Conservation (phyloP, 2,113 vertebrate genomes). For the Pithys albifrons region DNA sequence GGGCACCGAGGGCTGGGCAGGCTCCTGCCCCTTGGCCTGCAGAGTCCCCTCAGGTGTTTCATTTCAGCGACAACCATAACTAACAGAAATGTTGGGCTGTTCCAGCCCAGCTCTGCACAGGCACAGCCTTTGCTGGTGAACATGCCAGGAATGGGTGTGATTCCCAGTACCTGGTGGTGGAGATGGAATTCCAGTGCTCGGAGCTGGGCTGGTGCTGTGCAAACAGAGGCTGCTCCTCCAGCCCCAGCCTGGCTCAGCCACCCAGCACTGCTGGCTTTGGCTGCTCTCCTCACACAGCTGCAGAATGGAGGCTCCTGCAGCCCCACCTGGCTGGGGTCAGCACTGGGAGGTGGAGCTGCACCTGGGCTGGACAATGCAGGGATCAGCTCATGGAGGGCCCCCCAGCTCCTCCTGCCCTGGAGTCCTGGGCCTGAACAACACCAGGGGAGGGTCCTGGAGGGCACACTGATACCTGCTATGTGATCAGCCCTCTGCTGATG, state of each 20-base stretch:
- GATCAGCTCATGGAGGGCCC: no score
- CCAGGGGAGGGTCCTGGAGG: rapidly evolving
- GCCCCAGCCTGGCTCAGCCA: background rate
- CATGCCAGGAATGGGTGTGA: no score
- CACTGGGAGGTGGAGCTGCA: background rate
- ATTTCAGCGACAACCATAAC: background rate
- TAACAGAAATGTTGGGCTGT: background rate
- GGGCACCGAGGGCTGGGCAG: background rate
- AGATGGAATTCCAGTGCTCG: background rate
- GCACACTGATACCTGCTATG: background rate
- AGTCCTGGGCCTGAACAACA: background rate
- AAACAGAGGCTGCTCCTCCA: background rate
- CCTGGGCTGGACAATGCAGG: no score
- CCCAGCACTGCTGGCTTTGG: rapidly evolving
- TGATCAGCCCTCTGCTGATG: background rate
- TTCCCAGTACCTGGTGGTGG: background rate
- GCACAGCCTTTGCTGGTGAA: background rate
- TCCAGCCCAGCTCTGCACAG: background rate
- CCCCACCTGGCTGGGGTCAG: no score
- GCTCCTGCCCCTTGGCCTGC: background rate
- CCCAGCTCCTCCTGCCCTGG: background rate
- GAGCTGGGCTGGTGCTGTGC: background rate
- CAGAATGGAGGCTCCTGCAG: background rate
- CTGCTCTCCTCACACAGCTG: background rate
- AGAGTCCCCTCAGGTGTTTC: background rate